These are phyloP conservation scores for Petroica traversi DNA, from an alignment of 2,113 vertebrate genomes.

Conservation along the genomic window DNA sequence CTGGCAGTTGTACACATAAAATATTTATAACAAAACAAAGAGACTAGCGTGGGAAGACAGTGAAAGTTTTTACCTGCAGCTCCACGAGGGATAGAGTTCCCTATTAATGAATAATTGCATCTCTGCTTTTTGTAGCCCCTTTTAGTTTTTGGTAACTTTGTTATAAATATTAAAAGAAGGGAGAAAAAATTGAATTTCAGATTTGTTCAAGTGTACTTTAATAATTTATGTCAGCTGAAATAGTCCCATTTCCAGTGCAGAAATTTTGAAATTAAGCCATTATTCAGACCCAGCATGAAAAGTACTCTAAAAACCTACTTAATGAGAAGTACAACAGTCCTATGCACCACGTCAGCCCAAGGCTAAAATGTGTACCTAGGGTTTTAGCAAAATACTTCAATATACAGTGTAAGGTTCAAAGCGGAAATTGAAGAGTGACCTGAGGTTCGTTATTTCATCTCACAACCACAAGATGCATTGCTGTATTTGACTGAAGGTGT, in stretches of 20 bases:
- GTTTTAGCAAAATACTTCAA: constrained; percentile 42
- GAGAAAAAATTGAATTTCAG: background rate
- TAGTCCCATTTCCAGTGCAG: background rate
- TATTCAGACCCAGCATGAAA: constrained; percentile 8
- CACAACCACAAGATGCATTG: background rate
- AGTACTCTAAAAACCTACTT: background rate
- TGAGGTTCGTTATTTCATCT: background rate
- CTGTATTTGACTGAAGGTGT: background rate
- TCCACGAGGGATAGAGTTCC: background rate
- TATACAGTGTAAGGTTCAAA: background rate
- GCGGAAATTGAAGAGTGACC: background rate
- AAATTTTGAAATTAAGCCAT: constrained; percentile 24
- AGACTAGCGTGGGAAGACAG: background rate
- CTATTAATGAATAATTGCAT: background rate
- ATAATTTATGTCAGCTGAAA: constrained; percentile 46
- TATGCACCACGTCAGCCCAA: background rate
- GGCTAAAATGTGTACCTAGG: background rate
- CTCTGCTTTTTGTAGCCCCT: background rate
- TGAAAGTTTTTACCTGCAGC: background rate
- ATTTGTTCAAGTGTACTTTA: constrained; percentile 24
- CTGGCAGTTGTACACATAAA: background rate
- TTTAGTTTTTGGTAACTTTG: constrained; percentile 5
- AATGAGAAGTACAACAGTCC: constrained; percentile 8
- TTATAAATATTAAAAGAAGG: constrained; percentile 36
- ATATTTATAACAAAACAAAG: background rate